These are phyloP conservation scores for Microcebus lehilahytsara DNA, from an alignment of 2,113 vertebrate genomes.

Conservation along the genomic window DNA sequence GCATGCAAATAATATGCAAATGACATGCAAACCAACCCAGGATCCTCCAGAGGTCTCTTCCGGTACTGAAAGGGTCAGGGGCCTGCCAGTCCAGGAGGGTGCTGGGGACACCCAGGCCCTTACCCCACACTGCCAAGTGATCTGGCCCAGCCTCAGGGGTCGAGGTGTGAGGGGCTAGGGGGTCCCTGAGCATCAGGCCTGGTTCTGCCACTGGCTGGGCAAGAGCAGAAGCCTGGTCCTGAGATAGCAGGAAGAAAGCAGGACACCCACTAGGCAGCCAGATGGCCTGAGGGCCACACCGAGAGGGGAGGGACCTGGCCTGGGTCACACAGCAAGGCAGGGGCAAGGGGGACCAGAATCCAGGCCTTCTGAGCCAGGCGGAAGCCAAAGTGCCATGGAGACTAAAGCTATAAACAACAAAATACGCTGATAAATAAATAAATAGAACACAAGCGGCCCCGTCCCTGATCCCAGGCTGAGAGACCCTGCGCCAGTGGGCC, in stretches of 20 bases:
- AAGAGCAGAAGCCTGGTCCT: constrained; percentile 52
- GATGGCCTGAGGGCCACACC: background rate
- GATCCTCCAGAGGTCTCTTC: background rate
- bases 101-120: background rate
- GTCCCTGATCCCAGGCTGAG: constrained; percentile 12
- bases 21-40: constrained; percentile 60
- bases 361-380: background rate
- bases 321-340: background rate
- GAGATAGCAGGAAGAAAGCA: constrained; percentile 29
- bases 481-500: background rate
- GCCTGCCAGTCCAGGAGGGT: background rate
- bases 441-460: constrained; percentile 31
- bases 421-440: background rate
- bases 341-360: background rate
- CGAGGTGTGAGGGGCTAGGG: background rate
- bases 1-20: constrained; percentile 70
- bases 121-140: background rate
- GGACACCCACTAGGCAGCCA: constrained; percentile 3
- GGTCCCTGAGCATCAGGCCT: constrained; percentile 67
- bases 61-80: background rate
- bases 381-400: background rate
- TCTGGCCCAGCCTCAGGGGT: background rate
- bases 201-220: constrained; percentile 34
- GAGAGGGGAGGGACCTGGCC: background rate
- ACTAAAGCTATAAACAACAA: constrained; percentile 33